These are phyloP conservation scores for Melieria crassipennis DNA, from an alignment of 2,888 invertebrate genomes.

Conservation along the genomic window DNA sequence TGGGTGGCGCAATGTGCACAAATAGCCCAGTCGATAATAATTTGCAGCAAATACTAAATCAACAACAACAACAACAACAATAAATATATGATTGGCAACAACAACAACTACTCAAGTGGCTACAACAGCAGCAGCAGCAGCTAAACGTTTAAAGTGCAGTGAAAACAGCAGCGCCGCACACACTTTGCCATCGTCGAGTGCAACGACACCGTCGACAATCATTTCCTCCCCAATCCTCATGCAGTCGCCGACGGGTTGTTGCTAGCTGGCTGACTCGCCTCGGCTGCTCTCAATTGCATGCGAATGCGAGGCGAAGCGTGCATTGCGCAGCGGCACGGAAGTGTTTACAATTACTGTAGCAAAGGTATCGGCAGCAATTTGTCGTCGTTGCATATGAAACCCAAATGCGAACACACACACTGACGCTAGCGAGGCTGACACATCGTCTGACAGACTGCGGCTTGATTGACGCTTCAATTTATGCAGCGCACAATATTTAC, in stretches of 20 bases:
- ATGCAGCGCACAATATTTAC: too few relatives aligned
- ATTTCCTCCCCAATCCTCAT: too few relatives aligned
- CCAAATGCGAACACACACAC: too few relatives aligned
- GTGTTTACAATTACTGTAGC: too few relatives aligned
- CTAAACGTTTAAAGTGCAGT: not conserved
- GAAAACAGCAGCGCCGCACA: not conserved
- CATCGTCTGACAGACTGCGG: too few relatives aligned
- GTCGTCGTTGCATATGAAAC: not conserved
- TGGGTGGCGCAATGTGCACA: not conserved
- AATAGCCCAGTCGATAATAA: not conserved
- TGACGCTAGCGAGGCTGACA: too few relatives aligned
- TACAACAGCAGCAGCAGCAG: not conserved
- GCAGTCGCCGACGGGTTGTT: too few relatives aligned
- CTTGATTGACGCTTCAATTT: too few relatives aligned
- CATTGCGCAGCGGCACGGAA: too few relatives aligned
- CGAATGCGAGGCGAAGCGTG: too few relatives aligned
- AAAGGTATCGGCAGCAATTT: constrained; percentile 12
- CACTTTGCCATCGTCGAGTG: constrained; percentile 28
- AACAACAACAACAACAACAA: constrained; percentile 3
- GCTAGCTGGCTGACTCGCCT: too few relatives aligned
- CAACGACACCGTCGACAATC: constrained; percentile 15
- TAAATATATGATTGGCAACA: not conserved
- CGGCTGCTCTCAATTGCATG: too few relatives aligned
- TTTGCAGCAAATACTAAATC: not conserved
- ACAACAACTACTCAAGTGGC: not conserved